Evolutionary conservation across 2,888 invertebrate species (phyloP), one percentile per base, ranked within the genome.

Genomic region (Gortyna flavago): DNA sequence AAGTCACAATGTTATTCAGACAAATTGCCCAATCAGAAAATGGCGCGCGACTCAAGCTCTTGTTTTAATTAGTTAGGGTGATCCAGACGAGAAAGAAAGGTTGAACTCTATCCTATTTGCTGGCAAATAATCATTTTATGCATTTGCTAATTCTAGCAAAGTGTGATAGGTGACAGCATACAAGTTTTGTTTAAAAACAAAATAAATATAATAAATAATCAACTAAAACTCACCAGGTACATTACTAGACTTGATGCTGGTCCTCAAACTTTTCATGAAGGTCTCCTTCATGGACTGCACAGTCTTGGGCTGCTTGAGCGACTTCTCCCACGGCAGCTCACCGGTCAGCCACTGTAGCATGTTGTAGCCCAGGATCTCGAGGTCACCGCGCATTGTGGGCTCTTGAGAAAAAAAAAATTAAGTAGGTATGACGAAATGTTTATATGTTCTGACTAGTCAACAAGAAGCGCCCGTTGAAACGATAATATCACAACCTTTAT

Each of bases 331-430:
- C 0, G 99, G 99, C 85, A 99, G 95, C 81, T 97, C 96, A 0
- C 98, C 98, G 41, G 98, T 97, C 64, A 99, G 91, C 99, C 99
- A 99, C 90, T 99, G 98, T 64, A 99, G 97, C 92, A 99, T 97
- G 95, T 99, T 99, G 93, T 99, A 99, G 1, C 98, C 99, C 8
- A 99, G 97, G 86, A 99, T 99, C 96, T 99, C 99, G 32, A 99
- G 95, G 94, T 99, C 99, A 0, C 99, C 98, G 66, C 99, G 97
- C 97, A 98, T 98, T 25, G 99, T 99, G 54, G 98, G 96, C 0
- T 69, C 69, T 69, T 21, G 21, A n/a, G 11, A n/a, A 68, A 25
- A 21, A 7, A 51, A 68, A 5, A 25, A 4, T 32, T 32, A 3
- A 59, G 29, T 32, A 32, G 44, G 44, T 44, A 4, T 59, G 7